These are phyloP conservation scores for Parapsyche elsis DNA, from an alignment of 1,140 invertebrate genomes.

Conservation along the genomic window DNA sequence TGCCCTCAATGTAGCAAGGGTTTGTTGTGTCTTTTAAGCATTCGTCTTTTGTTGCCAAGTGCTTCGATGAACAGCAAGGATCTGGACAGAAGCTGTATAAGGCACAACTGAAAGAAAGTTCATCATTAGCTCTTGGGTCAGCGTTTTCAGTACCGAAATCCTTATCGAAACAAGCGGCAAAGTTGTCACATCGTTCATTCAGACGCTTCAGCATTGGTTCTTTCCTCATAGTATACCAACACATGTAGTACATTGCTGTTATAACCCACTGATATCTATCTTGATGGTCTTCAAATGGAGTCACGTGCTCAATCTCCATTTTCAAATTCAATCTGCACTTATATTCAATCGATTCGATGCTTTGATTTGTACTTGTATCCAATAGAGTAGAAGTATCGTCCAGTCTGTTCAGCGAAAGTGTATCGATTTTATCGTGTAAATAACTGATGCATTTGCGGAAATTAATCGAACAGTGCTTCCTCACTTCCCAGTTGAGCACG, in stretches of 20 bases:
- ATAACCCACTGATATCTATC: slow-evolving; percentile 72
- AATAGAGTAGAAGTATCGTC: slow-evolving; percentile 68
- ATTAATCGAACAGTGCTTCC: slow-evolving; percentile 67
- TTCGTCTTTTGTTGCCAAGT: slow-evolving; percentile 59
- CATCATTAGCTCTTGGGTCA: slow-evolving; percentile 70
- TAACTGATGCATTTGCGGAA: slow-evolving; percentile 70
- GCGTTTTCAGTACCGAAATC: slow-evolving; percentile 57
- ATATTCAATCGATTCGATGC: slow-evolving; percentile 60
- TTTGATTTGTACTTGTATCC: slow-evolving; percentile 59
- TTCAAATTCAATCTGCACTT: slow-evolving; percentile 65
- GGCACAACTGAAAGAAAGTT: slow-evolving; percentile 69
- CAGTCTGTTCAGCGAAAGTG: slow-evolving; percentile 60
- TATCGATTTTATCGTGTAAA: slow-evolving; percentile 63
- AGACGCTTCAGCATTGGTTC: slow-evolving; percentile 66
- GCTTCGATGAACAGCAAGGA: slow-evolving; percentile 70
- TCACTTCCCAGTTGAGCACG: slow-evolving; percentile 72
- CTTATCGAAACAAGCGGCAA: slow-evolving; percentile 68
- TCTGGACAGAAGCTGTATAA: slow-evolving; percentile 76
- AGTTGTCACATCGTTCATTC: slow-evolving; percentile 71
- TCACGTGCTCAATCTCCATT: slow-evolving; percentile 62
- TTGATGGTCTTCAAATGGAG: slow-evolving; percentile 69
- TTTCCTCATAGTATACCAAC: slow-evolving; percentile 72
- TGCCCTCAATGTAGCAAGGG: slow-evolving; percentile 61
- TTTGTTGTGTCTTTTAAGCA: slow-evolving; percentile 63
- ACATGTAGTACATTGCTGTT: slow-evolving; percentile 74